Conservation (phyloP, 1,140 invertebrate species). For the Cryptotermes secundus region DNA sequence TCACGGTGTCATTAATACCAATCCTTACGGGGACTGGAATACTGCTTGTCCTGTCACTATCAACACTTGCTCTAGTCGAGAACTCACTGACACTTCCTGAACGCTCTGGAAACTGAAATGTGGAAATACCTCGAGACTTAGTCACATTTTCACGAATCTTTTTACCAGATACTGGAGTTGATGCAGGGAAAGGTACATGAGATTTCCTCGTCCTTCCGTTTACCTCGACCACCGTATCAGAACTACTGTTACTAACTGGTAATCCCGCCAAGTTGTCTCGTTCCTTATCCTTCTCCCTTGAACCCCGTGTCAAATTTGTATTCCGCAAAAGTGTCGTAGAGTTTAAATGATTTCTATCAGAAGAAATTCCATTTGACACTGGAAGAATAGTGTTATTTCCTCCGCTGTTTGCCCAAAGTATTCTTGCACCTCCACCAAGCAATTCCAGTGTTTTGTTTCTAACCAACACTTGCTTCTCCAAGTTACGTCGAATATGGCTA, state of each 20-base stretch:
- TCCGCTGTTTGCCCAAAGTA: background rate
- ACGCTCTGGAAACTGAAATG: background rate
- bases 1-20: background rate
- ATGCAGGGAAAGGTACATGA: background rate
- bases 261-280: background rate
- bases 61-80: no score
- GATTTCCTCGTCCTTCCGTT: background rate
- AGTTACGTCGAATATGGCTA: constrained; percentile 29
- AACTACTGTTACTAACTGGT: background rate
- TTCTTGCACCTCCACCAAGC: constrained; percentile 25
- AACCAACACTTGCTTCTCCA: constrained; percentile 38
- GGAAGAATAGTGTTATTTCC: no score
- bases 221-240: background rate
- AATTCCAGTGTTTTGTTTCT: constrained; percentile 37
- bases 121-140: background rate
- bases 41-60: no score
- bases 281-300: no score
- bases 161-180: background rate
- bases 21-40: background rate
- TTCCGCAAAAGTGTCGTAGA: no score
- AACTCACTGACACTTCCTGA: background rate
- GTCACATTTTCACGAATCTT: background rate
- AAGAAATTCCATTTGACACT: no score
- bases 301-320: no score
- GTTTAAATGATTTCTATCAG: no score